Base-by-base conservation (phyloP, 2,797 vertebrate genomes). In the Eulemur mongoz region DNA sequence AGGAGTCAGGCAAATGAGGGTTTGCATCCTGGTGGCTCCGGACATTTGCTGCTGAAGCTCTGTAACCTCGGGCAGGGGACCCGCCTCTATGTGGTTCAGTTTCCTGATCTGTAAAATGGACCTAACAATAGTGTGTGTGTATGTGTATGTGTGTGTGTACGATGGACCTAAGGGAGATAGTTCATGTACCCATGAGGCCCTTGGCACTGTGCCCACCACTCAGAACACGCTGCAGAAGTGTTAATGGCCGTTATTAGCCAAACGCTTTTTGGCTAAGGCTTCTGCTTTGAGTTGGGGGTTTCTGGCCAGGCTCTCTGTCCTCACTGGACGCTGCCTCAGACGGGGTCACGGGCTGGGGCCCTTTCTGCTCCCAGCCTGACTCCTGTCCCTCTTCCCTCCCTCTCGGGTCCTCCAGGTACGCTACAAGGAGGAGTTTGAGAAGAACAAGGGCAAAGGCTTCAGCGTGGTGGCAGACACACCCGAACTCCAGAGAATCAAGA, bases 391-490 rank as follows among this genome's bases (percentile, higher is more conserved):
- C 48, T 75, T 30, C 7, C 40, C 22, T 48, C 40, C 50, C 4
- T 1, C 63, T 17, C 0, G n/a, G 0, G 0, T 32, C 59, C 10
- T 65, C 45, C 98, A 99, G 99, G 99, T 99, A 96, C 99, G 98
- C 98, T 99, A 99, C 99, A 99, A 99, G 99, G 99, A 99, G 98
- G 99, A 99, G 48, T 99, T 99, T 96, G 99, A 99, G 99, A 99
- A 99, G 99, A 99, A 99, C 98, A 99, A 99, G 98, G 99, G 99
- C 22, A 99, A 99, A 96, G 99, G 99, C 9, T 99, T 99, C 99
- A 99, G 99, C 8, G 99, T 99, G 97, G 99, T 99, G 97, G 98
- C 99, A 1, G 99, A 99, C 98, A 99, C 99, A 38, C 99, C 99
- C 0, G 99, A 99, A 98, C 89, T 99, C 98, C 99, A 99, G 99